phyloP scores from a whole-genome alignment of 2,888 invertebrate genomes.

The Sipunculus nudus region DNA sequence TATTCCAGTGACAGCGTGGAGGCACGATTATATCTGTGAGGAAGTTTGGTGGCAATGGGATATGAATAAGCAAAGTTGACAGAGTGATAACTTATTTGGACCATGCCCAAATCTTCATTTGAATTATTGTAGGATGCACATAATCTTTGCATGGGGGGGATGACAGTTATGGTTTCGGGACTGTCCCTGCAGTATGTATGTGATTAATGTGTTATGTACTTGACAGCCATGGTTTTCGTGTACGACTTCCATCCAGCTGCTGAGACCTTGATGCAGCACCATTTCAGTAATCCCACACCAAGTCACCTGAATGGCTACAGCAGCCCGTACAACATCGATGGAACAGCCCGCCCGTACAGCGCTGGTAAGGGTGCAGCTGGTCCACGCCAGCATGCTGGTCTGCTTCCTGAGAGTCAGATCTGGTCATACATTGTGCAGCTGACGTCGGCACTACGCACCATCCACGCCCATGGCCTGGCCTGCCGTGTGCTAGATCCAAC shows the following conservation, averaged over 20 bases:
- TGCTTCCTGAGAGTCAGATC: conserved; percentile 88
- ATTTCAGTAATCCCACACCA: conserved; percentile 71
- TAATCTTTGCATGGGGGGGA: too few relatives aligned
- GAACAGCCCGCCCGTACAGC: conserved; percentile 47
- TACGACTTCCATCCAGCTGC: conserved; percentile 95
- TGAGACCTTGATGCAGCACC: conserved; percentile 85
- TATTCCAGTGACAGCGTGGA: too few relatives aligned
- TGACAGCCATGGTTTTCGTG: conserved; percentile 94
- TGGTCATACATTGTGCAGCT: conserved; percentile 97
- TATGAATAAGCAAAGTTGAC: too few relatives aligned
- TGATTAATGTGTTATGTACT: too few relatives aligned
- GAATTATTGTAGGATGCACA: too few relatives aligned
- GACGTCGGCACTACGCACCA: conserved; percentile 88
- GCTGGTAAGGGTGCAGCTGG: conserved; percentile 44
- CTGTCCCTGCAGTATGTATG: too few relatives aligned
- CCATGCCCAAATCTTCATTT: too few relatives aligned
- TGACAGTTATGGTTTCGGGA: too few relatives aligned
- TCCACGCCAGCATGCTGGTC: conserved; percentile 73
- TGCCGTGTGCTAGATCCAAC: conserved; percentile 89
- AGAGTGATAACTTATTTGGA: too few relatives aligned
- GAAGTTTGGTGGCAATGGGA: too few relatives aligned
- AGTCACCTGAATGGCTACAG: conserved; percentile 53
- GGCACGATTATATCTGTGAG: too few relatives aligned
- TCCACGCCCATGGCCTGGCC: conserved; percentile 83
- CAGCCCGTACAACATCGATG: conserved; percentile 50